These are phyloP conservation scores for Leptinotarsa lineolata DNA, from an alignment of 1,140 invertebrate genomes.

Conservation along the genomic window DNA sequence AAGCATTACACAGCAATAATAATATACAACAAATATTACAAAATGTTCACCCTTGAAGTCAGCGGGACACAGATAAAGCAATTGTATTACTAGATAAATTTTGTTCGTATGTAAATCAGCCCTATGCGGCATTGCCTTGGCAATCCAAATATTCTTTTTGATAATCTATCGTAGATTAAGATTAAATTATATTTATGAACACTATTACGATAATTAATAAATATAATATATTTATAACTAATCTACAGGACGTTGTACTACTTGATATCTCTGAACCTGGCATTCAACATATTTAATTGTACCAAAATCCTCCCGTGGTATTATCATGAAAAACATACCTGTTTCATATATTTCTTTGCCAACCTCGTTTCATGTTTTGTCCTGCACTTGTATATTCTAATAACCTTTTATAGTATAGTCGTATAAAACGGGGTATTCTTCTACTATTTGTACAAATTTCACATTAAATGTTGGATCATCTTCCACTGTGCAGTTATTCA, in stretches of 20 bases:
- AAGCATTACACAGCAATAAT: no score
- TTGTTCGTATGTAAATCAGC: slow-evolving; percentile 28
- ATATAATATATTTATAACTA: no score
- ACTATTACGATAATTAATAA: no score
- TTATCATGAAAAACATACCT: slow-evolving; percentile 17
- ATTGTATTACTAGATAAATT: slow-evolving; percentile 30
- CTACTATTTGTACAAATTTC: slow-evolving; percentile 20
- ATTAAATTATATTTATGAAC: no score
- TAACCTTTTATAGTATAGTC: slow-evolving; percentile 18
- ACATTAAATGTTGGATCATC: no score
- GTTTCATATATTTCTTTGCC: slow-evolving; percentile 25
- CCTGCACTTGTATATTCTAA: slow-evolving; percentile 3
- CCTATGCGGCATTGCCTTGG: slow-evolving; percentile 29
- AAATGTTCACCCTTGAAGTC: slow-evolving; percentile 15
- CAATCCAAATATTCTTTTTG: slow-evolving; percentile 24
- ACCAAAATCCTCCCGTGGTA: slow-evolving; percentile 7
- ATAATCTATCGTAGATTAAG: no score
- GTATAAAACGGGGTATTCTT: slow-evolving; percentile 16
- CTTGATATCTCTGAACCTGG: no score
- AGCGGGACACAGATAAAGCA: slow-evolving; percentile 25
- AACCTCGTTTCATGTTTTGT: slow-evolving; percentile 21
- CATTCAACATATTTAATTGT: no score
- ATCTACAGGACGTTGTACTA: no score
- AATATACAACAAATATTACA: no score
- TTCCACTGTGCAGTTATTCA: no score